Conservation (phyloP, 2,888 invertebrate genomes). For the Heliconius ismenius region DNA sequence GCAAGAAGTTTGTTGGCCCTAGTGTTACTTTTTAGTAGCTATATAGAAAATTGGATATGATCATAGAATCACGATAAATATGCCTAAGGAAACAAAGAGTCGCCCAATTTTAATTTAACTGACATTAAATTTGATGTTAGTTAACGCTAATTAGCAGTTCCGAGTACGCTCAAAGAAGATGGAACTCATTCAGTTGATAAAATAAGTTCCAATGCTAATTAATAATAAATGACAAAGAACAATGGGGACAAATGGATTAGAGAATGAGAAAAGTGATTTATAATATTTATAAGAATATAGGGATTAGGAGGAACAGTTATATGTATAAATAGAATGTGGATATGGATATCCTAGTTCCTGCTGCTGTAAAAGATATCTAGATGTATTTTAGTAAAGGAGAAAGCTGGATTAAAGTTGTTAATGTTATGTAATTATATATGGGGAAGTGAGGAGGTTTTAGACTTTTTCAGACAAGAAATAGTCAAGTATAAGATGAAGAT, state of each 20-base stretch:
- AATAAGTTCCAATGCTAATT: background rate
- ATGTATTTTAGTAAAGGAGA: background rate
- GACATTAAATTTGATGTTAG: background rate
- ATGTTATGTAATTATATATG: background rate
- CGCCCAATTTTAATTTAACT: background rate
- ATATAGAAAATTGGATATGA: background rate
- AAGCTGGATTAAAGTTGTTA: background rate
- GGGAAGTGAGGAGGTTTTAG: background rate
- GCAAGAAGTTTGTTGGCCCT: constrained; percentile 5
- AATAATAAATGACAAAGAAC: too few species aligned
- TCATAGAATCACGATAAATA: background rate
- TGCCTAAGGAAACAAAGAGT: background rate
- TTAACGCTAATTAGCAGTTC: background rate
- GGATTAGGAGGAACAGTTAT: too few species aligned
- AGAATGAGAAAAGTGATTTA: background rate
- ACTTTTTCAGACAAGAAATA: background rate
- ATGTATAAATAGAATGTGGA: too few species aligned
- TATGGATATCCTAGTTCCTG: background rate
- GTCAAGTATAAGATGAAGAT: too few species aligned
- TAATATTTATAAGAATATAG: background rate
- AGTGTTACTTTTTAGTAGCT: background rate
- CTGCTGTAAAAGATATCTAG: background rate
- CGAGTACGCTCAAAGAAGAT: background rate
- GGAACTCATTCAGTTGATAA: background rate
- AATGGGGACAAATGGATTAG: background rate